Percentiles rank a stretch among this genome's conserved stretches.
Conservation (phyloP, 2,888 invertebrate species). For the Pandemis heparana region DNA sequence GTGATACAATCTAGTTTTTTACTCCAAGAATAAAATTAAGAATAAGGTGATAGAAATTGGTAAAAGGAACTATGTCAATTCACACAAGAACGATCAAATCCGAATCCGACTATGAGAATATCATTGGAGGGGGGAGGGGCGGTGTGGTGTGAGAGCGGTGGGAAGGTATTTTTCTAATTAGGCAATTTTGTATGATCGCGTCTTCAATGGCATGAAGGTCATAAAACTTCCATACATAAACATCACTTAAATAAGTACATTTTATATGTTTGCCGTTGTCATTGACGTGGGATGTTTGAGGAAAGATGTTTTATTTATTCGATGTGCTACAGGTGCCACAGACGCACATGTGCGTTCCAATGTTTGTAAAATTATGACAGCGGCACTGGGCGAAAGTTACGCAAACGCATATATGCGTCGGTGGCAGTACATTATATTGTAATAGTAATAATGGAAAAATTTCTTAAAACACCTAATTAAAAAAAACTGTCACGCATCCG, state of each 20-base stretch:
- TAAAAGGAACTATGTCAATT: conserved; percentile 23
- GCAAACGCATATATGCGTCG: too few species aligned
- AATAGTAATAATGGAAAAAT: too few species aligned
- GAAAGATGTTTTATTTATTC: conserved; percentile 41
- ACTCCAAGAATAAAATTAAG: not conserved
- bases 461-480: not conserved
- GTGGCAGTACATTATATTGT: too few species aligned
- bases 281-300: conserved; percentile 23
- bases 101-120: not conserved
- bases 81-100: not conserved
- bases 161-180: conserved; percentile 35
- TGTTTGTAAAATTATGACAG: too few species aligned
- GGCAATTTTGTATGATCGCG: conserved; percentile 21
- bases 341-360: too few species aligned
- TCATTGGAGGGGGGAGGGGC: conserved; percentile 14
- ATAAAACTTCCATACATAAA: not conserved
- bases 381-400: too few species aligned
- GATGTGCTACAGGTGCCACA: too few species aligned
- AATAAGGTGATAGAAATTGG: not conserved
- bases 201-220: not conserved
- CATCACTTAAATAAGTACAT: not conserved
- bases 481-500: not conserved
- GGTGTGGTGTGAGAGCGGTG: conserved; percentile 13
- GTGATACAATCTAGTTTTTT: not conserved
- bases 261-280: not conserved